Percentiles rank a stretch among this genome's conserved stretches.
phyloP scores from a whole-genome alignment of 2,888 invertebrate species.

The Galerucella calmariensis region DNA sequence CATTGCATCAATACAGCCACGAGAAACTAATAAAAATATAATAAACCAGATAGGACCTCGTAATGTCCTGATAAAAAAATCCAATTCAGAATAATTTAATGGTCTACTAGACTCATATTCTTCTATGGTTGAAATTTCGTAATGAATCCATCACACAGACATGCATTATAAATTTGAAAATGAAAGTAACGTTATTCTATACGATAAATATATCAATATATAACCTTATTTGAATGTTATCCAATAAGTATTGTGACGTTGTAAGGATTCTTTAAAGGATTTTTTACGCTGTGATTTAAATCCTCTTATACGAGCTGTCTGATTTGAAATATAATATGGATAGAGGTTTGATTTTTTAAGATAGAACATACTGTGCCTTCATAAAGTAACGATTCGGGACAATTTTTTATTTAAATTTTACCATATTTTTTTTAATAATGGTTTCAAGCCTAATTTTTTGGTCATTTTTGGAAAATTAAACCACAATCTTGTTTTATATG shows the following conservation, averaged over 20 bases:
- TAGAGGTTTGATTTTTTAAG: too few species aligned
- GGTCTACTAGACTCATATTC: background rate
- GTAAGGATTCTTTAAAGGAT: background rate
- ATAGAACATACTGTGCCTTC: too few species aligned
- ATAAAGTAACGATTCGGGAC: too few species aligned
- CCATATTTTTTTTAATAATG: too few species aligned
- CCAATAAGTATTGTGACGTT: conserved; percentile 1
- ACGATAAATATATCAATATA: background rate
- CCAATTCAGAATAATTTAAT: background rate
- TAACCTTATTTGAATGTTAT: background rate
- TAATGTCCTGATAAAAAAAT: background rate
- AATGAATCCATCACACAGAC: conserved; percentile 1
- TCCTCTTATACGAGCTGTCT: background rate
- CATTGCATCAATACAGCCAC: background rate
- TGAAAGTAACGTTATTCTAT: conserved; percentile 1
- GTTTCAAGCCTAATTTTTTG: too few species aligned
- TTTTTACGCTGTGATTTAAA: background rate
- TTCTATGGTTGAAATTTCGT: background rate
- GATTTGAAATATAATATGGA: background rate
- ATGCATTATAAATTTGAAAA: conserved; percentile 13
- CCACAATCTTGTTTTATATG: too few species aligned
- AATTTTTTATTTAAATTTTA: too few species aligned
- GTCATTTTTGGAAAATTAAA: too few species aligned
- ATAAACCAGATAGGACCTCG: background rate
- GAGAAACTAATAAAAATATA: background rate